Conservation (phyloP, 2,888 invertebrate genomes). For the Antheraea assamensis region DNA sequence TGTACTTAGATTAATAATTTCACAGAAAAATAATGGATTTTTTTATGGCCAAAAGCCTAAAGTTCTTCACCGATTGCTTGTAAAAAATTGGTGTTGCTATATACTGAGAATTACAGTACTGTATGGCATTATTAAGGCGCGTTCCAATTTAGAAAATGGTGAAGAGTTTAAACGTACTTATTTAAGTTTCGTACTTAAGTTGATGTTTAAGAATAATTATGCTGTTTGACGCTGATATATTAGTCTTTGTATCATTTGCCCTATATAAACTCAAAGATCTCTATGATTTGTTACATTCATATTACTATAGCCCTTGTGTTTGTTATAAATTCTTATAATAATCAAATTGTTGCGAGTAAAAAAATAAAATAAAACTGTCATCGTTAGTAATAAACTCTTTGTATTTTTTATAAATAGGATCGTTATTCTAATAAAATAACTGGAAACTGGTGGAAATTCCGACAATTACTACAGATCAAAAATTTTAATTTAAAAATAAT, state of each 20-base stretch:
- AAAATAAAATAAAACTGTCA: background rate
- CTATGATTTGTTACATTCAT: slow-evolving; percentile 18
- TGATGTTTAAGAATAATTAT: background rate
- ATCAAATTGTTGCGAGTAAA: background rate
- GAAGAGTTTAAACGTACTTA: background rate
- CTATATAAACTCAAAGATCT: slow-evolving; percentile 2
- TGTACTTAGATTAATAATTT: slow-evolving; percentile 68
- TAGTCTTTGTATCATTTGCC: too few species aligned
- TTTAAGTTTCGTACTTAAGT: background rate
- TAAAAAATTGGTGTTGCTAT: slow-evolving; percentile 41
- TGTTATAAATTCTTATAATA: background rate
- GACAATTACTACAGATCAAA: too few species aligned
- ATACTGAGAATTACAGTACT: slow-evolving; percentile 22
- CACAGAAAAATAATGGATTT: slow-evolving; percentile 29
- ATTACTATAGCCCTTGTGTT: slow-evolving; percentile 18
- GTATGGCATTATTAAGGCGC: background rate
- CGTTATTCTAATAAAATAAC: too few species aligned
- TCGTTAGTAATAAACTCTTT: too few species aligned
- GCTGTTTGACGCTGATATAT: background rate
- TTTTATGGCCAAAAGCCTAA: slow-evolving; percentile 38
- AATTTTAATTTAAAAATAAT: too few species aligned
- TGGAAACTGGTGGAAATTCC: too few species aligned
- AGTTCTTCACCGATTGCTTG: slow-evolving; percentile 33
- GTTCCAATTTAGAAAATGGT: background rate
- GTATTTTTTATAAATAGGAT: too few species aligned